Evolutionary conservation across 2,113 vertebrate species (phyloP).

Genomic region (Sinocyclocheilus grahami): DNA sequence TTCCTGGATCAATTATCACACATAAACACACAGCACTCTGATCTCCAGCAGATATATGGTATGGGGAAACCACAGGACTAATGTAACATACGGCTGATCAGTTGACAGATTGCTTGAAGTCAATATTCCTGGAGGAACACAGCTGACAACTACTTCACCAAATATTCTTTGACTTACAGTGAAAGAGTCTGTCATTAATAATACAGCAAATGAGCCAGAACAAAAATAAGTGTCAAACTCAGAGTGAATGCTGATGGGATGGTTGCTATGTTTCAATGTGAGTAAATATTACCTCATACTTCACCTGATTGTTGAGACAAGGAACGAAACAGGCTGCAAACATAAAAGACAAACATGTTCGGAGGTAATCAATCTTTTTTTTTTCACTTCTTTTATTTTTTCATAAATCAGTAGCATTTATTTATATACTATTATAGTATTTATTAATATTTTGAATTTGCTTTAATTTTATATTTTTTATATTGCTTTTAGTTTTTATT

Average conservation of each 20-base stretch:
- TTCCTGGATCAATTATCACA: slow-evolving; percentile 1
- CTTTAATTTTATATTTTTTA: too few relatives aligned
- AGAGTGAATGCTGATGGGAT: not conserved
- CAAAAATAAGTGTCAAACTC: not conserved
- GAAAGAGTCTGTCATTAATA: not conserved
- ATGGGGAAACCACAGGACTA: not conserved
- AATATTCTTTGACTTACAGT: not conserved
- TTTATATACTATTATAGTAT: too few relatives aligned
- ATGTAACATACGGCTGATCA: not conserved
- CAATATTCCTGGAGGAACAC: not conserved
- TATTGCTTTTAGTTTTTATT: too few relatives aligned
- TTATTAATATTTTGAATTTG: too few relatives aligned
- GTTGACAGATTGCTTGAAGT: slow-evolving; percentile 3
- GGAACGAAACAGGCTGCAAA: not conserved
- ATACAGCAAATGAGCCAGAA: slow-evolving; percentile 23
- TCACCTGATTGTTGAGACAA: not conserved
- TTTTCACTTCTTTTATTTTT: too few relatives aligned
- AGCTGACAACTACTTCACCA: slow-evolving; percentile 12
- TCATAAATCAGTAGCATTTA: too few relatives aligned
- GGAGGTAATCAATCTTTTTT: too few relatives aligned
- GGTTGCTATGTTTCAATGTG: not conserved
- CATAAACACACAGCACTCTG: not conserved
- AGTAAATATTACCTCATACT: slow-evolving; percentile 12
- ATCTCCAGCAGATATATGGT: not conserved
- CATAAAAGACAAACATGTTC: too few relatives aligned